Percentiles rank a stretch among this genome's conserved stretches.
These are phyloP conservation scores for Fulmarus glacialis DNA, from an alignment of 2,113 vertebrate species.

Conservation along the genomic window DNA sequence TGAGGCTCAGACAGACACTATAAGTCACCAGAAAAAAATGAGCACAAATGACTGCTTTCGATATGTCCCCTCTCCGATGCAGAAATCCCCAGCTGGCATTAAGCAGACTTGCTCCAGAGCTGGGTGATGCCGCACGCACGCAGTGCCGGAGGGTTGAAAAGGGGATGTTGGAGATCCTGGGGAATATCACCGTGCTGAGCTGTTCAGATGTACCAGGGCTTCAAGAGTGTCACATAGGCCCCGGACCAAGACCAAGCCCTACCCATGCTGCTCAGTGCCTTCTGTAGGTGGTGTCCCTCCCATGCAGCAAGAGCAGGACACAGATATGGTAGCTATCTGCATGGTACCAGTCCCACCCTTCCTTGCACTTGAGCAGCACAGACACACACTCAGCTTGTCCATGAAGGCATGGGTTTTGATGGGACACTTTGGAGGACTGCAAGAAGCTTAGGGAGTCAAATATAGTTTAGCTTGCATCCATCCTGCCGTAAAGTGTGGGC, in stretches of 20 bases:
- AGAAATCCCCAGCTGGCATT: not conserved
- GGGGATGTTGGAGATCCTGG: not conserved
- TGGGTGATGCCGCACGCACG: accelerated
- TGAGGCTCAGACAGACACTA: not conserved
- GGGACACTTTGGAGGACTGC: not conserved
- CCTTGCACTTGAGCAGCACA: not conserved
- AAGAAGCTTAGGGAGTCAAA: not conserved
- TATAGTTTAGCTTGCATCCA: not conserved
- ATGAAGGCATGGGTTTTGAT: not conserved
- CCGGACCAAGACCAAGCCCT: accelerated
- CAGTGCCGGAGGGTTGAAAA: not conserved
- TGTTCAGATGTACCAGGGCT: not conserved
- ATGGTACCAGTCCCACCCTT: accelerated
- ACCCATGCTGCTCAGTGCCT: not conserved
- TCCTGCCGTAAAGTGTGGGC: not conserved
- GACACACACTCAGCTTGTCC: not conserved
- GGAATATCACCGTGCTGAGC: not conserved
- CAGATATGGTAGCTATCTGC: accelerated
- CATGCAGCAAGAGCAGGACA: accelerated
- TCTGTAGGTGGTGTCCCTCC: not conserved
- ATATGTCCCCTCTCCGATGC: accelerated
- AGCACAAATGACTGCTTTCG: not conserved
- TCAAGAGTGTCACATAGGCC: not conserved
- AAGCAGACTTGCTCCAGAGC: not conserved
- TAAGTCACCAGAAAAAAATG: not conserved